phyloP scores from a whole-genome alignment of 2,888 invertebrate genomes.

The Eulithis prunata region DNA sequence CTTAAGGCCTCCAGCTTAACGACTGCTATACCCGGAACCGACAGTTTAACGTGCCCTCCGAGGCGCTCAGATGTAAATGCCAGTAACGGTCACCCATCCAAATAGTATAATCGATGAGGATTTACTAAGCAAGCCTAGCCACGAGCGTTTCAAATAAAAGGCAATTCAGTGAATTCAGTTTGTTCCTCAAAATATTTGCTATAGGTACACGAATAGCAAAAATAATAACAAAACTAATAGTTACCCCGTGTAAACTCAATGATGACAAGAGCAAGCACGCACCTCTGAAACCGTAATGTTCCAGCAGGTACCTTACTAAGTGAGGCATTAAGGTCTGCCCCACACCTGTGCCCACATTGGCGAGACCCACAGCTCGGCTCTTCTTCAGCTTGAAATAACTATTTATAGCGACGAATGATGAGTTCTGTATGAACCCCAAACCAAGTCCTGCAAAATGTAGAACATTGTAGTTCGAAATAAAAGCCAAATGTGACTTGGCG shows the following conservation, averaged over 20 bases:
- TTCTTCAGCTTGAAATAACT: slow-evolving; percentile 88
- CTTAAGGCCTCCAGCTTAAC: too few relatives aligned
- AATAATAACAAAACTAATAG: slow-evolving; percentile 46
- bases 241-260: slow-evolving; percentile 87
- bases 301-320: slow-evolving; percentile 86
- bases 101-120: too few relatives aligned
- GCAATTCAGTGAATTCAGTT: too few relatives aligned
- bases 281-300: slow-evolving; percentile 86
- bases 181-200: neutral
- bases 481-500: too few relatives aligned
- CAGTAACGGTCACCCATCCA: too few relatives aligned
- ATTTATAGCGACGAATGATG: slow-evolving; percentile 89
- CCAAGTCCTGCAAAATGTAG: slow-evolving; percentile 82
- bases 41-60: too few relatives aligned
- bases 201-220: slow-evolving; percentile 3
- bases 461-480: neutral
- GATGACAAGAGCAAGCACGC: slow-evolving; percentile 86
- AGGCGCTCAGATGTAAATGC: too few relatives aligned
- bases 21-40: too few relatives aligned
- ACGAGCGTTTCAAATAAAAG: too few relatives aligned
- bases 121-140: too few relatives aligned
- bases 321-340: slow-evolving; percentile 91
- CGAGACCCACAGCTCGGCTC: slow-evolving; percentile 89
- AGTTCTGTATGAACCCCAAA: slow-evolving; percentile 88
- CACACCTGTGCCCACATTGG: slow-evolving; percentile 90